Conservation (phyloP, 2,888 invertebrate genomes). For the Epistrophe eligans region DNA sequence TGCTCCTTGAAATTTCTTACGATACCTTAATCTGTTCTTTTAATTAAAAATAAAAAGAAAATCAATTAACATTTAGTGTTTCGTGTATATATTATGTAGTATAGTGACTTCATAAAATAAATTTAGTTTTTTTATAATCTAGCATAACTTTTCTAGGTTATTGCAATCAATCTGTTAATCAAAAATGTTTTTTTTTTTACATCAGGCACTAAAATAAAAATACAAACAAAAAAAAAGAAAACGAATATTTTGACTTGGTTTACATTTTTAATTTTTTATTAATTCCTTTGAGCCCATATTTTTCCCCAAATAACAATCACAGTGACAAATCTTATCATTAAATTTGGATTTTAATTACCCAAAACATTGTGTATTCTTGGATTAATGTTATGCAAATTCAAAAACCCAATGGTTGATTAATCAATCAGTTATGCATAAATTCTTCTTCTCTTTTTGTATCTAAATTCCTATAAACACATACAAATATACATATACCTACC, state of each 20-base stretch:
- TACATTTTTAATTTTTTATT: not conserved
- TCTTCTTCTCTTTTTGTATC: not conserved
- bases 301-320: not conserved
- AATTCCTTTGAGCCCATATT: conserved; percentile 7
- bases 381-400: conserved; percentile 69
- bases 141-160: conserved; percentile 48
- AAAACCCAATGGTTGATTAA: conserved; percentile 53
- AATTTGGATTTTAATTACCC: conserved; percentile 69
- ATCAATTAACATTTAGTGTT: not conserved
- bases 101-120: not conserved
- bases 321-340: conserved; percentile 64
- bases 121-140: conserved; percentile 21
- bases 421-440: conserved; percentile 49
- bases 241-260: not conserved
- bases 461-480: not conserved
- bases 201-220: not conserved
- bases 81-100: conserved; percentile 1
- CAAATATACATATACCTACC: too few species aligned
- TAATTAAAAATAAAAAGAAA: not conserved
- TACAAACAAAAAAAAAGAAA: not conserved
- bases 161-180: conserved; percentile 43
- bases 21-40: not conserved
- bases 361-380: conserved; percentile 47
- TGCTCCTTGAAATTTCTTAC: not conserved
- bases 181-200: conserved; percentile 1